Evolutionary conservation across 2,888 invertebrate genomes (phyloP).

Genomic region (Acanthococcus lagerstroemiae): DNA sequence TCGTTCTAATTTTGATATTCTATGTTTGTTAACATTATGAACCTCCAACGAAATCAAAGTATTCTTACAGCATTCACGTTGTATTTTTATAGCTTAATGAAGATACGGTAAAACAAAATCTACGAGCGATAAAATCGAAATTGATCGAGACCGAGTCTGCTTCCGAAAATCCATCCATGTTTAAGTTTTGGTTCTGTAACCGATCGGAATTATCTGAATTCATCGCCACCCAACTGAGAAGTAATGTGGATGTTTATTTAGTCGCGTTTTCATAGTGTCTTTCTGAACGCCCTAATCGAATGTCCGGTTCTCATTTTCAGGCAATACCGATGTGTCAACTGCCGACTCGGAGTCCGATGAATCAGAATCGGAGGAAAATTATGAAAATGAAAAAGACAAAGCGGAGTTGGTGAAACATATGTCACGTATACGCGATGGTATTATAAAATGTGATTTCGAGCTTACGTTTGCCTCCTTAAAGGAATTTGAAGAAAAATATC

Average conservation of each 20-base stretch:
- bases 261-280: too few relatives aligned
- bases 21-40: too few relatives aligned
- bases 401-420: neutral
- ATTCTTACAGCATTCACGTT: too few relatives aligned
- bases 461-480: neutral
- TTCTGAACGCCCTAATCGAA: too few relatives aligned
- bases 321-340: too few relatives aligned
- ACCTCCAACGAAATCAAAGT: too few relatives aligned
- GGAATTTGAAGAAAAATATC: neutral
- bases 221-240: neutral
- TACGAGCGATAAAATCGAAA: slow-evolving; percentile 11
- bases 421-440: neutral
- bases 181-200: slow-evolving; percentile 14
- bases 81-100: neutral
- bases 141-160: neutral
- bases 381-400: neutral
- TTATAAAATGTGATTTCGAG: neutral
- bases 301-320: too few relatives aligned
- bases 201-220: slow-evolving; percentile 8
- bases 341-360: neutral
- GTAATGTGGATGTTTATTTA: neutral
- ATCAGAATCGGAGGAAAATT: neutral
- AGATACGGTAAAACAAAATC: slow-evolving; percentile 10
- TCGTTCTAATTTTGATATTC: too few relatives aligned
- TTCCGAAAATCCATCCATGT: neutral